A percentile compares a stretch with the other conserved stretches of the same genome.
phyloP scores from a whole-genome alignment of 2,797 vertebrate species.

The Hypotaenidia philippensis region DNA sequence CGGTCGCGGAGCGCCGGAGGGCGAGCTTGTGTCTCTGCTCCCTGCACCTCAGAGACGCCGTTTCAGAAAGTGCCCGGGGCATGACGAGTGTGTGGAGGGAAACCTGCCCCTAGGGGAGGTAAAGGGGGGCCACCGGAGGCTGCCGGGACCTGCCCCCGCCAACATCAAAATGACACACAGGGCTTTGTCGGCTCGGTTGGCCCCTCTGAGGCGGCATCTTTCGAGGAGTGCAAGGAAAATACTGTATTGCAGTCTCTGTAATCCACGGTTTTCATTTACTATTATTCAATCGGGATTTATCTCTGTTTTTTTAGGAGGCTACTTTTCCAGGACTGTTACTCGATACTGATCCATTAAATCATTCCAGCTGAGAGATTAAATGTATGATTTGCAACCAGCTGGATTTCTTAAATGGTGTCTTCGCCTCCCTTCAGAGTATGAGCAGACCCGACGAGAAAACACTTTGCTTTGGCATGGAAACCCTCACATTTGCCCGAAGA shows the following conservation, averaged over 20 bases:
- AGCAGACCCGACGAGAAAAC: constrained; percentile 43
- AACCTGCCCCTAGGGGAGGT: background rate
- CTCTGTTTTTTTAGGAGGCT: constrained; percentile 80
- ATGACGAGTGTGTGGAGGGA: background rate
- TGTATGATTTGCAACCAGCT: constrained; percentile 79
- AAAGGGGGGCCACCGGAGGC: background rate
- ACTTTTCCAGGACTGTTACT: constrained; percentile 87
- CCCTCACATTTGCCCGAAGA: constrained; percentile 54
- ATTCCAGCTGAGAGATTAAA: constrained; percentile 85
- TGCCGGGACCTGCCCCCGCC: background rate
- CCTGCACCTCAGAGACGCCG: background rate
- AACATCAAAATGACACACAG: background rate
- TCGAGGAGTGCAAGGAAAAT: constrained; percentile 32
- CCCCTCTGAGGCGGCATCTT: constrained; percentile 35
- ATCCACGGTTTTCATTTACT: constrained; percentile 72
- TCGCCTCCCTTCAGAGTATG: constrained; percentile 44
- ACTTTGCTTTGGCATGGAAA: constrained; percentile 66
- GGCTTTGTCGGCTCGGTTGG: background rate
- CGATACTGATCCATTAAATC: constrained; percentile 88
- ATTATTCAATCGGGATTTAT: constrained; percentile 74
- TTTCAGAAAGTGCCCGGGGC: background rate
- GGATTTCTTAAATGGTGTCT: constrained; percentile 70
- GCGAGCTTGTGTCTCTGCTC: background rate
- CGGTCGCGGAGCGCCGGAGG: background rate
- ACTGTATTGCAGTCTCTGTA: constrained; percentile 39